Evolutionary conservation across 2,888 invertebrate species (phyloP), one percentile per base, ranked within the genome.

Genomic region (Dasypolia templi): DNA sequence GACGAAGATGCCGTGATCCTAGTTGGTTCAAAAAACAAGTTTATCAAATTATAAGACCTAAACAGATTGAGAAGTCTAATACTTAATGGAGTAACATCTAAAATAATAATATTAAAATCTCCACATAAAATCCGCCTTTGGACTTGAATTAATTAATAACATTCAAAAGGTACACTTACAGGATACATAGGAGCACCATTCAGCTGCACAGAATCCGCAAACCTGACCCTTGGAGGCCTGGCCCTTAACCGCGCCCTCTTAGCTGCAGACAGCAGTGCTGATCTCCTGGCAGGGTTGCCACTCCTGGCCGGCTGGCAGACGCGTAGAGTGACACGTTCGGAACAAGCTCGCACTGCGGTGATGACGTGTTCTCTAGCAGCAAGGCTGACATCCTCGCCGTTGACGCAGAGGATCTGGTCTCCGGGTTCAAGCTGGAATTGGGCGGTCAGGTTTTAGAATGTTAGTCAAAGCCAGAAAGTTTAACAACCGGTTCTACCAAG

Each of bases 281-380:
- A 99, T 91, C 98, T 98, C 87, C 98, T 97, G 83, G 97, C 97
- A 0, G 92, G 93, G 88, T 94, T 94, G 0, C 95, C 95, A 32
- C 89, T 91, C 76, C 97, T 95, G 6, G 97, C 97, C 0, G 99
- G 99, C 92, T 99, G 99, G 89, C 98, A 98, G 5, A 99, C 99
- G 44, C 97, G 96, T 74, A 99, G 94, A 39, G 97, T 97, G 6
- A 99, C 98, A 59, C 97, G 97, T 7, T 97, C 97, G 49, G 97
- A 96, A 92, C 98, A 98, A 0, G 98, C 98, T 53, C 99, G 97
- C 53, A 99, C 98, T 85, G 99, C 96, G 55, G 98, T 97, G 86
- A 99, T 99, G 62, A 99, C 99, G 92, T 98, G 98, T 92, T 99
- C 99, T 49, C 99, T 96, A 0, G 98, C 98, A 3, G 98, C 98